phyloP scores from a whole-genome alignment of 2,113 vertebrate species.

The Ursus arctos region DNA sequence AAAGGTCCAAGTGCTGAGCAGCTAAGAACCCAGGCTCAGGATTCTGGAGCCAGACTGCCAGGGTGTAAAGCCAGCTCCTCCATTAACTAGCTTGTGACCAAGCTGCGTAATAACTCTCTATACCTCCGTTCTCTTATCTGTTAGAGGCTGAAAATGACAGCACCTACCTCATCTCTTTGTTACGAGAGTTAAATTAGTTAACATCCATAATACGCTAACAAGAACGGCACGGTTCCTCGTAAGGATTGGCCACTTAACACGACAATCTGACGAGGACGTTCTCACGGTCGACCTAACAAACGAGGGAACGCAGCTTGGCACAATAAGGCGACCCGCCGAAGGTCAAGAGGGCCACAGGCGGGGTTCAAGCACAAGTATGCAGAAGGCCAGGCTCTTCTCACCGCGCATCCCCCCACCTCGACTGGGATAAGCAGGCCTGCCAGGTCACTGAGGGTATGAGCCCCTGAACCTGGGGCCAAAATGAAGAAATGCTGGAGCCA shows the following conservation, averaged over 20 bases:
- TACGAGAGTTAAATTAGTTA: not conserved
- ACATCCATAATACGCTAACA: not conserved
- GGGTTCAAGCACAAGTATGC: not conserved
- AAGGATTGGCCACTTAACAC: not conserved
- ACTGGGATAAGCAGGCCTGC: not conserved
- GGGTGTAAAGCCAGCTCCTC: not conserved
- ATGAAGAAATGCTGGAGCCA: not conserved
- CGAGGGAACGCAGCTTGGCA: not conserved
- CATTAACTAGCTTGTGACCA: not conserved
- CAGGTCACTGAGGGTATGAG: not conserved
- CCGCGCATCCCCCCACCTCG: not conserved
- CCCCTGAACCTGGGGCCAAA: not conserved
- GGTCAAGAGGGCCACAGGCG: not conserved
- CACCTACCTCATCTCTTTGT: not conserved
- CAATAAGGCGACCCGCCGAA: not conserved
- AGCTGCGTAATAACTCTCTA: not conserved
- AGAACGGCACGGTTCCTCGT: not conserved
- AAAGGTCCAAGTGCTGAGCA: not conserved
- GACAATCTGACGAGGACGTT: not conserved
- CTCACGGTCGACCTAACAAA: not conserved
- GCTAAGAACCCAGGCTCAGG: not conserved
- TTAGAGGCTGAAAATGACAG: not conserved
- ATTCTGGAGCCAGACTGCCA: not conserved
- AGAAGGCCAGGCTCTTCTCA: not conserved
- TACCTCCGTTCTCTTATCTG: not conserved